Percentiles rank a stretch among this genome's conserved stretches.
Conservation (phyloP, 1,140 invertebrate genomes). For the Cydia amplana region DNA sequence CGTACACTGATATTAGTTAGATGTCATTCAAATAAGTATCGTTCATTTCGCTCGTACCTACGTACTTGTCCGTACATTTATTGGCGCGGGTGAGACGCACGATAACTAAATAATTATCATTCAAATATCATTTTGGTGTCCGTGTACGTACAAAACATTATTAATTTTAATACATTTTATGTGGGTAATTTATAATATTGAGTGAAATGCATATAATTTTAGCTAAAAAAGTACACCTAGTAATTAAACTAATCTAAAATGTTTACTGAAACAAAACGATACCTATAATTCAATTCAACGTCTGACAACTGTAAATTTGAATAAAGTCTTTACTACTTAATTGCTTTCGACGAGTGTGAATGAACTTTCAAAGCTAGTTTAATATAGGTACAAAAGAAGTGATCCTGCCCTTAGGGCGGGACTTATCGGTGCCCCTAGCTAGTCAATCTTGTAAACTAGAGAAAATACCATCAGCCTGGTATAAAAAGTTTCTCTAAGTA, state of each 20-base stretch:
- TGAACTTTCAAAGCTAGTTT: constrained; percentile 24
- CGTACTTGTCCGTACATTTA: too few species aligned
- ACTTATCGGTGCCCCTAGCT: neutral
- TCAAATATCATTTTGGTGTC: too few species aligned
- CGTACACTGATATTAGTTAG: too few species aligned
- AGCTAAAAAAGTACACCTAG: neutral
- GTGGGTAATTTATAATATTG: too few species aligned
- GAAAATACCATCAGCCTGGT: neutral
- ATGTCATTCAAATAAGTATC: too few species aligned
- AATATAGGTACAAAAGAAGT: neutral
- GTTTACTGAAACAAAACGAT: neutral
- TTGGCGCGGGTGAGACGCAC: too few species aligned
- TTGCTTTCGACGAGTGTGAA: constrained; percentile 19
- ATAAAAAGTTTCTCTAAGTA: constrained; percentile 5
- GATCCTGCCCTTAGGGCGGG: constrained; percentile 4
- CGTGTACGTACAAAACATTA: too few species aligned
- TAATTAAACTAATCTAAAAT: neutral
- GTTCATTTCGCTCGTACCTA: too few species aligned
- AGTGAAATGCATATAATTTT: neutral
- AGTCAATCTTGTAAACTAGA: constrained; percentile 4
- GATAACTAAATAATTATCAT: too few species aligned
- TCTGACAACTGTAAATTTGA: neutral
- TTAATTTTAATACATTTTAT: too few species aligned
- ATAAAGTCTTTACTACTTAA: constrained; percentile 1
- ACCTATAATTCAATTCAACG: neutral